Evolutionary conservation across 2,888 invertebrate species (phyloP).

Genomic region (Heliconius hortense): DNA sequence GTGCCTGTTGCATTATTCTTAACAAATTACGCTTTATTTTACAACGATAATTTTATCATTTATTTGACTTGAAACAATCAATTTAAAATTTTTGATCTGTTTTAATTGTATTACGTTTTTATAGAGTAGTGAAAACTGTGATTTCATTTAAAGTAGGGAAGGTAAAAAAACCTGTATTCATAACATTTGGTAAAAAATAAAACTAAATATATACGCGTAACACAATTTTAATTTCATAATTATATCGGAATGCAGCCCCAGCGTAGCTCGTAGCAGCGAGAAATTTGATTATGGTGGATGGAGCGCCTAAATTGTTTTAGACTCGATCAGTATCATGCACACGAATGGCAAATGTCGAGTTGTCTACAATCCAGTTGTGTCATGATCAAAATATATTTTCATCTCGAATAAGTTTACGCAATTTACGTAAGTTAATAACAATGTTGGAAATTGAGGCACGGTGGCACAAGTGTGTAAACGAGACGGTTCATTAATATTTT

Average conservation of each 20-base stretch:
- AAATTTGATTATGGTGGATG: constrained; percentile 68
- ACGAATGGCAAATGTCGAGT: constrained; percentile 23
- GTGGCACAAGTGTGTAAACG: too few relatives aligned
- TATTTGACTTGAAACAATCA: too few relatives aligned
- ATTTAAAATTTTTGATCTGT: too few relatives aligned
- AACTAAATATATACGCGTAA: constrained; percentile 50
- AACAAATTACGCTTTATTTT: too few relatives aligned
- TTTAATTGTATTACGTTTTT: too few relatives aligned
- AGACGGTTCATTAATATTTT: too few relatives aligned
- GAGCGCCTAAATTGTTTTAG: constrained; percentile 74
- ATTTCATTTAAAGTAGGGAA: too few relatives aligned
- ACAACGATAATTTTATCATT: too few relatives aligned
- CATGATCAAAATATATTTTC: constrained; percentile 23
- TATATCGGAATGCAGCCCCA: constrained; percentile 62
- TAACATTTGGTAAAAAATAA: constrained; percentile 37
- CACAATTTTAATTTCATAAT: constrained; percentile 69
- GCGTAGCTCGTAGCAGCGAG: constrained; percentile 53
- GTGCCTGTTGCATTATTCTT: too few relatives aligned
- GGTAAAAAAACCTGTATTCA: too few relatives aligned
- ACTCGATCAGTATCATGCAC: constrained; percentile 54
- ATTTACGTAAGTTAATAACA: constrained; percentile 1
- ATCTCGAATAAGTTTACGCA: neutral
- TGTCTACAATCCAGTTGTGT: constrained; percentile 11
- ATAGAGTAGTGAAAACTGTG: too few relatives aligned
- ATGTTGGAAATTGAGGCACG: neutral